These are phyloP conservation scores for Diplogasteroides magnus DNA, from an alignment of 1,140 invertebrate genomes.

Conservation along the genomic window DNA sequence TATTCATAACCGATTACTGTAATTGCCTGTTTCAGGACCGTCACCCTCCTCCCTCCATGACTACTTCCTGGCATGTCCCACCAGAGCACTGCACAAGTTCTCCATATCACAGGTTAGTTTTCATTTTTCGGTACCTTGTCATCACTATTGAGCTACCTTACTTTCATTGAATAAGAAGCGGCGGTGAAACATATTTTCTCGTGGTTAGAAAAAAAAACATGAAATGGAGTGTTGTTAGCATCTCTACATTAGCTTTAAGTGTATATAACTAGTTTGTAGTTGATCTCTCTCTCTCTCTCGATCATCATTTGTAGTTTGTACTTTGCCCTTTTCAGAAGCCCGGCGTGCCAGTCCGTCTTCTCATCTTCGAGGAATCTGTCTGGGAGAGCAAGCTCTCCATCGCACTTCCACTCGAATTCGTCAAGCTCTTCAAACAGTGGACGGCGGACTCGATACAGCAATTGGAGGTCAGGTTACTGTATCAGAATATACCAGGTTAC, in stretches of 20 bases:
- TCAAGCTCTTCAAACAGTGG: not conserved
- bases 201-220: too few relatives aligned
- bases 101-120: conserved; percentile 20
- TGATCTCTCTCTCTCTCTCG: too few relatives aligned
- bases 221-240: too few relatives aligned
- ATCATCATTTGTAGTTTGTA: too few relatives aligned
- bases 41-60: conserved; percentile 8
- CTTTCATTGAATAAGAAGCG: too few relatives aligned
- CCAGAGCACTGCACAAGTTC: conserved; percentile 14
- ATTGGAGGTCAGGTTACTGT: not conserved
- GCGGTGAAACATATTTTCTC: too few relatives aligned
- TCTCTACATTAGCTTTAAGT: too few relatives aligned
- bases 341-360: conserved; percentile 9
- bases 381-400: conserved; percentile 21
- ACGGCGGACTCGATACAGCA: not conserved
- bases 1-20: too few relatives aligned
- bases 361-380: conserved; percentile 21
- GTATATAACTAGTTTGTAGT: too few relatives aligned
- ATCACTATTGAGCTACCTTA: too few relatives aligned
- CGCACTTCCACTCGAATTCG: not conserved
- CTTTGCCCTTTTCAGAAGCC: conserved; percentile 1
- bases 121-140: too few relatives aligned
- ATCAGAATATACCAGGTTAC: too few relatives aligned
- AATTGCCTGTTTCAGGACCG: not conserved
- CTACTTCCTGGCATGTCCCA: conserved; percentile 17